Percentiles rank a stretch among this genome's conserved stretches.
These are phyloP conservation scores for Drosophila nigricruria DNA, from an alignment of 2,888 invertebrate species.

Conservation along the genomic window DNA sequence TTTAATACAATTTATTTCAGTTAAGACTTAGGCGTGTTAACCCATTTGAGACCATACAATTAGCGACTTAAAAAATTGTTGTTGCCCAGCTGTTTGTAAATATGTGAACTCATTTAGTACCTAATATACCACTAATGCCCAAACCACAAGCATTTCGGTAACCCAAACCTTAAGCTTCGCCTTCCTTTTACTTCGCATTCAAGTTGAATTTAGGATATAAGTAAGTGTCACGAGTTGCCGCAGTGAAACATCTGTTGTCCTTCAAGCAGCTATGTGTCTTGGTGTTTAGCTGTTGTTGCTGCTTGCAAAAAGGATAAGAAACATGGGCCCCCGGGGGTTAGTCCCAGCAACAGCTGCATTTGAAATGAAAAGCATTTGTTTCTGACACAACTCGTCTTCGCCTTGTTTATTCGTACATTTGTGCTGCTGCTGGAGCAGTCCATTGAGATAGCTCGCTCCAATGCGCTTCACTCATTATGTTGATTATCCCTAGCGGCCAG, in stretches of 20 bases:
- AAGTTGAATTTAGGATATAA: conserved; percentile 61
- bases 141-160: conserved; percentile 26
- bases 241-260: conserved; percentile 69
- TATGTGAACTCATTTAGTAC: conserved; percentile 48
- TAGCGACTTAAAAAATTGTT: conserved; percentile 42
- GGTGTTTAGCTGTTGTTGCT: conserved; percentile 22
- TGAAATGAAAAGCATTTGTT: conserved; percentile 83
- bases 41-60: conserved; percentile 31
- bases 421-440: conserved; percentile 40
- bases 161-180: conserved; percentile 12
- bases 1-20: neutral
- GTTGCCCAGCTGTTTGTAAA: conserved; percentile 20
- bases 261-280: conserved; percentile 56
- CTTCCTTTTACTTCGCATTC: neutral
- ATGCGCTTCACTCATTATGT: conserved; percentile 79
- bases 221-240: conserved; percentile 63
- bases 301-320: conserved; percentile 58
- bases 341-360: conserved; percentile 76
- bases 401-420: conserved; percentile 18
- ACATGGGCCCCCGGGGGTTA: conserved; percentile 58
- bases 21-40: conserved; percentile 18
- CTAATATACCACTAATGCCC: conserved; percentile 46
- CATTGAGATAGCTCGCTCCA: conserved; percentile 74
- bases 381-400: conserved; percentile 81
- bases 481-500: conserved; percentile 74